Evolutionary conservation across 53 echinoderm and acorn worm species (phyloP).

Genomic region (Pentamera pediparva): DNA sequence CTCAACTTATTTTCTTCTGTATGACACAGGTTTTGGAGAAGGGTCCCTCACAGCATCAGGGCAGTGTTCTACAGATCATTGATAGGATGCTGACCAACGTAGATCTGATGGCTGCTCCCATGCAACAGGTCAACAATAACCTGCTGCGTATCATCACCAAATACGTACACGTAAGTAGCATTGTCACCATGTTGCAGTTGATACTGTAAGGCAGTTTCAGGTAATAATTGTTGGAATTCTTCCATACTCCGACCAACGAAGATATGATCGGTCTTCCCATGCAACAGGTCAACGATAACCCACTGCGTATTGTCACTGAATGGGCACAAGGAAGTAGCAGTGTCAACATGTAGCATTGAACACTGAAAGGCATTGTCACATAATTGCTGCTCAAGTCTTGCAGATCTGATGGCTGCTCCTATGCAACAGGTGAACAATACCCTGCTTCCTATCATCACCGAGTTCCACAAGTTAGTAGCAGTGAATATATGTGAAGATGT

Average conservation of each 20-base stretch:
- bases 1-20: not conserved
- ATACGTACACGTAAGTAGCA: slow-evolving; percentile 96
- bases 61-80: slow-evolving; percentile 82
- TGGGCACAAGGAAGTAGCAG: slow-evolving; percentile 94
- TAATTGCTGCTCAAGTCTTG: too few relatives aligned
- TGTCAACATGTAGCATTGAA: too few relatives aligned
- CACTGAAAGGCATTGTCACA: too few relatives aligned
- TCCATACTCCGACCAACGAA: slow-evolving; percentile 79
- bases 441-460: slow-evolving; percentile 84
- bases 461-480: slow-evolving; percentile 95
- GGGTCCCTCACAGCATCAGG: slow-evolving; percentile 87
- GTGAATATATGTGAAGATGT: too few relatives aligned
- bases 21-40: slow-evolving; percentile 83
- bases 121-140: slow-evolving; percentile 99
- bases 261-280: slow-evolving; percentile 87
- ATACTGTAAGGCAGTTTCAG: too few relatives aligned
- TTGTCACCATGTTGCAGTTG: too few relatives aligned
- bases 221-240: too few relatives aligned
- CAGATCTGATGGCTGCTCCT: slow-evolving; percentile 85
- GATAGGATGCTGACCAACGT: slow-evolving; percentile 85
- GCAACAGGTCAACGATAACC: slow-evolving; percentile 98
- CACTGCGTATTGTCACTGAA: slow-evolving; percentile 87
- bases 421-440: slow-evolving; percentile 99
- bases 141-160: slow-evolving; percentile 89
- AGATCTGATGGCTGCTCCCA: slow-evolving; percentile 86